Evolutionary conservation across 1,140 invertebrate genomes (phyloP), one percentile per base, ranked within the genome.

Genomic region (Lordiphosa mommai): DNA sequence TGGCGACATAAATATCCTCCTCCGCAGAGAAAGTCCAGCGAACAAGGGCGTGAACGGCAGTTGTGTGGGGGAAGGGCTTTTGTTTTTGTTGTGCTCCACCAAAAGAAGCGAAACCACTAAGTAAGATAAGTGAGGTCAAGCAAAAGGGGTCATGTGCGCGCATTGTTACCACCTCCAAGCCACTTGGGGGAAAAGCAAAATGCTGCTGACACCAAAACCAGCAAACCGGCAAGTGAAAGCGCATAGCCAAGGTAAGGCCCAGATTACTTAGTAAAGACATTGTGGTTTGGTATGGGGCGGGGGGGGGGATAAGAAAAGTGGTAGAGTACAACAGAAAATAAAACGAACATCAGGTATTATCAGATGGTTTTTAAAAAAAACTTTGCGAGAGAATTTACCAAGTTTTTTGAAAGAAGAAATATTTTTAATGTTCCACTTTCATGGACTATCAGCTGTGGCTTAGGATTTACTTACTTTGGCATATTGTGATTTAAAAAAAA

Each of bases 81-180:
- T 80, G 73, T 80, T 69, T 80, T 72, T 79, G 58, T 23, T 27
- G 23, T 7, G 23, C 23, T 27, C 36, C 58, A 47, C 41, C 37
- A 37, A 23, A 30, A 38, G 43, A 53, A 47, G 65, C 52, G 59
- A 82, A 84, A 82, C 77, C 77, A 82, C 77, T 82, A 82, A 82
- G 77, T 82, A 82, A 82, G 77, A 82, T 82, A 82, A 82, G 77
- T 82, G 77, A 82, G 77, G 77, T 84, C 77, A 82, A 82, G 72
- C 77, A 84, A 82, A 82, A 84, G 77, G 77, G 77, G 77, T 82
- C 77, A 82, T 82, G 77, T 80, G 76, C 76, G 76, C 76, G 76
- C 77, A 84, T 76, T 82, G 74, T 80, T 69, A 66, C 76, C 70
- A 64, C 56, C 56, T 70, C 49, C 56, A 23, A 27, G 34, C 32